Conservation (phyloP, 1,140 invertebrate genomes). For the Pachypeltis micranthus region DNA sequence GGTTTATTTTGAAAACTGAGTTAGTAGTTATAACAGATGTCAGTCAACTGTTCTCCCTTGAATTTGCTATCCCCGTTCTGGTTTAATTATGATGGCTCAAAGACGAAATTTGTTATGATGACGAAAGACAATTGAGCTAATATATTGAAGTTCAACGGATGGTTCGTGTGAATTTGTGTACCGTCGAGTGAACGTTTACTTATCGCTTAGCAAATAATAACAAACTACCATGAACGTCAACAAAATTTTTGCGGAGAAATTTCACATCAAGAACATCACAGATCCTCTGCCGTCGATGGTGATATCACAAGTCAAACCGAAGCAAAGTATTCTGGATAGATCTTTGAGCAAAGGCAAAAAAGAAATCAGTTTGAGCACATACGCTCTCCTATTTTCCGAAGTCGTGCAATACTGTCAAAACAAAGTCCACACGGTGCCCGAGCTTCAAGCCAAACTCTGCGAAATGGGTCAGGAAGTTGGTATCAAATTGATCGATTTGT, state of each 20-base stretch:
- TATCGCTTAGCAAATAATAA: too few relatives aligned
- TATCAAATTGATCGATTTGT: constrained; percentile 79
- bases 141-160: too few relatives aligned
- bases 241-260: constrained; percentile 8
- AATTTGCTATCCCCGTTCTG: too few relatives aligned
- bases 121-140: too few relatives aligned
- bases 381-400: constrained; percentile 93
- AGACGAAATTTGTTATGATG: too few relatives aligned
- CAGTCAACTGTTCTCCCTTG: too few relatives aligned
- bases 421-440: constrained; percentile 84
- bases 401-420: constrained; percentile 97
- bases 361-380: constrained; percentile 85
- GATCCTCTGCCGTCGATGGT: constrained; percentile 19
- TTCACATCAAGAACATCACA: not conserved
- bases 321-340: constrained; percentile 80
- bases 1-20: too few relatives aligned
- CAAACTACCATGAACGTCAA: constrained; percentile 12
- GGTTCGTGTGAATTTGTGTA: too few relatives aligned
- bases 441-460: constrained; percentile 80
- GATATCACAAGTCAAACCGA: constrained; percentile 42
- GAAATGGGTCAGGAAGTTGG: constrained; percentile 93
- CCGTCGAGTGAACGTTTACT: too few relatives aligned
- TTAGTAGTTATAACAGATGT: too few relatives aligned
- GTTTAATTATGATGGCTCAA: too few relatives aligned
- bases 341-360: constrained; percentile 83